Evolutionary conservation across 1,140 invertebrate species (phyloP), one percentile per base, ranked within the genome.

Genomic region (Drosophila mojavensis): DNA sequence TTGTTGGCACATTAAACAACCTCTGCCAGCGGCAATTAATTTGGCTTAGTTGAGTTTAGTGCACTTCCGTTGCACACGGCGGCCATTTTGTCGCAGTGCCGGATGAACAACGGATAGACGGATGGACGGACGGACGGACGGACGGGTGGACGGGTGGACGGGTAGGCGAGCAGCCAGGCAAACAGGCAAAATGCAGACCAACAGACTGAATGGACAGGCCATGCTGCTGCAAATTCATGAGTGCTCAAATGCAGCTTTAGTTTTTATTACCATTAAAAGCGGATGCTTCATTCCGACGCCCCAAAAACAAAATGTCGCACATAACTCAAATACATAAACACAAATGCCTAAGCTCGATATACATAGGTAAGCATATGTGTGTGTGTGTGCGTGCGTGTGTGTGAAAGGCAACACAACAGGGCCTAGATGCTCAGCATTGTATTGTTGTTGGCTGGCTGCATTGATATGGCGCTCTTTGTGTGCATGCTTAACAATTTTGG

Each of bases 31-130:
- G 77, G 84, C 83, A 89, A 86, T 86, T 89, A 88, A 86, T 86
- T 86, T 88, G 84, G 83, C 83, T 86, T 89, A 86, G 83, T 88
- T 86, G 79, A 86, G 84, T 82, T 86, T 83, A 86, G 84, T 86
- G 84, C 82, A 83, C 82, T 86, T 86, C 82, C 83, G 82, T 67
- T 86, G 84, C 68, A 75, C 82, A 88, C 79, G 81, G 82, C 83
- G 76, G 79, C 76, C 82, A 88, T 86, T 86, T 86, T 86, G 82
- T 86, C 79, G 79, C 79, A 82, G 68, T 61, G 58, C 82, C 79
- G 81, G 81, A 86, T 79, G 81, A 73, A 75, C 83, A 76, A 71
- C 62, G 78, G 78, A 1, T 9, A 9, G 30, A 61, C 53, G 26
- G 26, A 28, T 5, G 5, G 26, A 28, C 3, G 26, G 26, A 28